Evolutionary conservation across 2,797 vertebrate genomes (phyloP), one percentile per base, ranked within the genome.

Genomic region (Phrynocephalus vlangalii): DNA sequence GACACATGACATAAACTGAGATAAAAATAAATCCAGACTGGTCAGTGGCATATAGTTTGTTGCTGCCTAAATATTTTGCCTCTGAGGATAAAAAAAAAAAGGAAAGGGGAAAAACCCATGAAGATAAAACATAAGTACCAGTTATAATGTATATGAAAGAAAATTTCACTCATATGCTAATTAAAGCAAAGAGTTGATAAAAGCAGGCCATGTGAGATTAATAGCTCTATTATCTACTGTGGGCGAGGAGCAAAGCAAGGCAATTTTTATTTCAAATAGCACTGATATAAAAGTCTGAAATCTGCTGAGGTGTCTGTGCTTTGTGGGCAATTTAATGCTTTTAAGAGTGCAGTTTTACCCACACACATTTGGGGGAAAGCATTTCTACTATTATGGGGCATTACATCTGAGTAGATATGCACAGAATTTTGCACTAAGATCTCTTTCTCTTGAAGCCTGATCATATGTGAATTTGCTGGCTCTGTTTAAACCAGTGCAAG

Each of bases 1-100:
- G 71, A 80, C 70, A 70, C 3, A 38, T 70, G 67, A 84, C 79
- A 88, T 66, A 92, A 85, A 82, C 60, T 20, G 6, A 76, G n/a
- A 83, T 79, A 89, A 91, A 92, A 90, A 87, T 83, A 73, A 82
- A 28, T 73, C 1, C 38, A 4, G 86, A 8, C 81, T 84, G 28
- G 67, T 90, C 86, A 86, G 67, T 1, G n/a, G 86, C 75, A 68
- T 48, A 71, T 50, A 90, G 79, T 75, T 77, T 52, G 48, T 82
- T 77, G 72, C 30, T 18, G 44, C 48, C 81, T 66, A 48, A 81
- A 66, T 81, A 75, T 50, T 30, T 87, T 70, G 67, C 33, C 67
- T 83, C 50, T 83, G 81, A 83, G 66, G 66, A 78, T 50, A 48
- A 38, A 87, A 26, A 26, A 26, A 66, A 75, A 48, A 30, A 3